These are phyloP conservation scores for Caenorhabditis becei DNA, from an alignment of 2,888 invertebrate species.

Conservation along the genomic window DNA sequence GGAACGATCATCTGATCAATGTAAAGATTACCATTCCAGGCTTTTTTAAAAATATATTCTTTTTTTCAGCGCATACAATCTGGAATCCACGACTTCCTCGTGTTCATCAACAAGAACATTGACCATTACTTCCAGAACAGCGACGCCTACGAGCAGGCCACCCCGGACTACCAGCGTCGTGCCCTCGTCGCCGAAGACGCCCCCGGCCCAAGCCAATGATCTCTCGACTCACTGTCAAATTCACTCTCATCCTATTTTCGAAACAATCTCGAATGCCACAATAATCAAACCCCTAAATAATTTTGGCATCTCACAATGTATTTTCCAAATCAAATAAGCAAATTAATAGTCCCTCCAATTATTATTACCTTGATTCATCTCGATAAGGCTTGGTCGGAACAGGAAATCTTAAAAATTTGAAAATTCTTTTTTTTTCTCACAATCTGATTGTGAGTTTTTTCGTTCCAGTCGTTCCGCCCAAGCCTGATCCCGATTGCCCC, in stretches of 20 bases:
- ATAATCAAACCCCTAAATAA: not conserved
- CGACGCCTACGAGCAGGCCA: conserved; percentile 36
- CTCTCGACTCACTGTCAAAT: too few relatives aligned
- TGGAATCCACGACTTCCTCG: conserved; percentile 54
- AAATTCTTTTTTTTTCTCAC: too few relatives aligned
- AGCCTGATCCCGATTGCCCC: too few relatives aligned
- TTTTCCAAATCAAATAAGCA: too few relatives aligned
- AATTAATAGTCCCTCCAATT: too few relatives aligned
- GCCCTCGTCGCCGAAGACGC: not conserved
- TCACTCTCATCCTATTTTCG: not conserved
- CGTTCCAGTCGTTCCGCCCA: too few relatives aligned
- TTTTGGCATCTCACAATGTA: too few relatives aligned
- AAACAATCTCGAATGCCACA: too few relatives aligned
- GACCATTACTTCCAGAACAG: conserved; percentile 13
- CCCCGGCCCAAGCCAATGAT: not conserved
- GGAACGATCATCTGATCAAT: conserved; percentile 49
- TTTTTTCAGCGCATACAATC: conserved; percentile 42
- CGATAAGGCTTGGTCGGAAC: too few relatives aligned
- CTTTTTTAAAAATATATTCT: not conserved
- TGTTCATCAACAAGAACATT: conserved; percentile 38
- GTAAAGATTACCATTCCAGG: conserved; percentile 11
- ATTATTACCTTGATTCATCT: too few relatives aligned
- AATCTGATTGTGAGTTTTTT: too few relatives aligned
- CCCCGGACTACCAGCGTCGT: conserved; percentile 34
- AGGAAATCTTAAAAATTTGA: too few relatives aligned